Conservation (phyloP, 1,140 invertebrate genomes). For the Listronotus oregonensis region DNA sequence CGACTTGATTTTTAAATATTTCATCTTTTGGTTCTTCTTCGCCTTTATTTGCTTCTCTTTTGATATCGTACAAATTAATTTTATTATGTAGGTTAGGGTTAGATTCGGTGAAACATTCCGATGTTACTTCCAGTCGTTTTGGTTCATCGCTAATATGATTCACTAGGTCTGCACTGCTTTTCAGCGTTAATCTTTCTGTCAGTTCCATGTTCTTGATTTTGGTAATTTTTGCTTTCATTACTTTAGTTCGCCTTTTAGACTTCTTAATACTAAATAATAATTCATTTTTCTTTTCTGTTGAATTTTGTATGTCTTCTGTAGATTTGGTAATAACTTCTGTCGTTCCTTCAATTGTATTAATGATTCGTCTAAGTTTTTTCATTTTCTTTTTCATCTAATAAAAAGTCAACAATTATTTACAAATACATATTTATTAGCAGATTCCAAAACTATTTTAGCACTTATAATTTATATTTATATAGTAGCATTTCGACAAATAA, state of each 20-base stretch:
- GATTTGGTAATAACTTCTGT: not conserved
- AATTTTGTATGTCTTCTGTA: not conserved
- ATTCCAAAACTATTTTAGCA: too few species aligned
- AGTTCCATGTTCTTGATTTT: constrained; percentile 42
- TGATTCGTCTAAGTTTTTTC: constrained; percentile 27
- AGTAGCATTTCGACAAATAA: too few species aligned
- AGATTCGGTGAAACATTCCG: constrained; percentile 7
- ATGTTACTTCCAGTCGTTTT: not conserved
- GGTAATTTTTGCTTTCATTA: constrained; percentile 40
- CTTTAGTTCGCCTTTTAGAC: constrained; percentile 39
- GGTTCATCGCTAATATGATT: not conserved
- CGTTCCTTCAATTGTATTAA: constrained; percentile 6
- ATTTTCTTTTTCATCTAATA: constrained; percentile 35
- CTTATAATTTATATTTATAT: too few species aligned
- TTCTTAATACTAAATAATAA: constrained; percentile 35
- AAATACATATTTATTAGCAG: too few species aligned
- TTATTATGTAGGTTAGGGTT: constrained; percentile 3
- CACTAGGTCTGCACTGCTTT: not conserved
- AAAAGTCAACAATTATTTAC: too few species aligned
- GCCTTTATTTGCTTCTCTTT: not conserved
- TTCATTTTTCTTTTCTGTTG: constrained; percentile 14
- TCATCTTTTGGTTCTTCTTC: not conserved
- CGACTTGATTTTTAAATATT: not conserved
- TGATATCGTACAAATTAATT: constrained; percentile 6
- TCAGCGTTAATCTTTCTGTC: constrained; percentile 26